A percentile compares a stretch with the other conserved stretches of the same genome.
These are phyloP conservation scores for Rhyacophila brunnea DNA, from an alignment of 1,140 invertebrate species.

Conservation along the genomic window DNA sequence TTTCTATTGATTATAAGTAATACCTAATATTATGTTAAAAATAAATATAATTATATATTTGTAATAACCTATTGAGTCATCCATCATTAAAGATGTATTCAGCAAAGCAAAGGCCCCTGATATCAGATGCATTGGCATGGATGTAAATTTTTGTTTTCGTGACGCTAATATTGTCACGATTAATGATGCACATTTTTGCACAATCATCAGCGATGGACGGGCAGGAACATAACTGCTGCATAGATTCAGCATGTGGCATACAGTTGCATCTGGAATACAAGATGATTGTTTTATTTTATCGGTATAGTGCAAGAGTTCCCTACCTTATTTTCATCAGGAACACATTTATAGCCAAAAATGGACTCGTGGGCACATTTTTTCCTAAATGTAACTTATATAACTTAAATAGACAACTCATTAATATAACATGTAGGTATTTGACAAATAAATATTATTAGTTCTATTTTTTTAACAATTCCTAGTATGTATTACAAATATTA, in stretches of 20 bases:
- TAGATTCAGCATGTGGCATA: slow-evolving; percentile 22
- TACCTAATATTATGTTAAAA: background rate
- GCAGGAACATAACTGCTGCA: slow-evolving; percentile 18
- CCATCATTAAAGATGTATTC: slow-evolving; percentile 15
- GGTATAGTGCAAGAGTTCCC: background rate
- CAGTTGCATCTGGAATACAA: slow-evolving; percentile 23
- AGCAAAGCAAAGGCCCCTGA: slow-evolving; percentile 22
- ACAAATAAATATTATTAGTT: too few relatives aligned
- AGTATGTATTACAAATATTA: too few relatives aligned
- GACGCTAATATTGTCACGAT: slow-evolving; percentile 9
- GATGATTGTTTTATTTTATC: background rate
- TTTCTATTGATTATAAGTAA: slow-evolving; percentile 1
- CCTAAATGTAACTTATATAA: too few relatives aligned
- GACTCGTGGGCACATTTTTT: background rate
- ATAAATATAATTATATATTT: background rate
- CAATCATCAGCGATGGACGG: background rate
- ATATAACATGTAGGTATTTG: too few relatives aligned
- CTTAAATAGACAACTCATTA: too few relatives aligned
- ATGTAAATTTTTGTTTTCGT: slow-evolving; percentile 1
- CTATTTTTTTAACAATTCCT: too few relatives aligned
- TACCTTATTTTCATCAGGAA: background rate
- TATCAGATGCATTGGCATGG: slow-evolving; percentile 12
- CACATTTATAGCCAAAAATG: too few relatives aligned
- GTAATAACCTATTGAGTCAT: slow-evolving; percentile 22
- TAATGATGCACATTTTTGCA: slow-evolving; percentile 14